These are phyloP conservation scores for Melanotaenia boesemani DNA, from an alignment of 2,797 vertebrate genomes.

Conservation along the genomic window DNA sequence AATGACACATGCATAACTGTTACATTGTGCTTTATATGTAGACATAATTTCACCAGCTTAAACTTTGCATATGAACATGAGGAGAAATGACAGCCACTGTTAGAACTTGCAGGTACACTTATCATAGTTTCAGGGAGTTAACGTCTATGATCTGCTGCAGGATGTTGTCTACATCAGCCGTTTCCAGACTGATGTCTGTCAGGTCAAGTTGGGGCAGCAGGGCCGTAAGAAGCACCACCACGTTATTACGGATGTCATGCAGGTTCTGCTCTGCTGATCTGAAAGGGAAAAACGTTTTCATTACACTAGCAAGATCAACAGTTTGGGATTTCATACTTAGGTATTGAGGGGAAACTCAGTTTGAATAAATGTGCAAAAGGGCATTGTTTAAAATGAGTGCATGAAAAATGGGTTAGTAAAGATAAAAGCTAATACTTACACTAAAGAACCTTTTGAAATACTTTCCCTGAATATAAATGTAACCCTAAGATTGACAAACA, in stretches of 20 bases:
- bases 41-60: neutral
- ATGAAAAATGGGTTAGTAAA: neutral
- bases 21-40: neutral
- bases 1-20: constrained; percentile 7
- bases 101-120: neutral
- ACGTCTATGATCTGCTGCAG: constrained; percentile 87
- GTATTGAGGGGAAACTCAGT: no score
- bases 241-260: constrained; percentile 77
- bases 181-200: constrained; percentile 83
- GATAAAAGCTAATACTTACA: neutral
- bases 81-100: neutral
- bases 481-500: no score
- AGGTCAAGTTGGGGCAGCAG: constrained; percentile 86
- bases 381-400: neutral
- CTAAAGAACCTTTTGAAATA: no score
- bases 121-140: constrained; percentile 75
- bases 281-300: constrained; percentile 32
- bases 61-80: neutral
- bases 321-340: neutral
- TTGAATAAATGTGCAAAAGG: neutral
- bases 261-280: constrained; percentile 79
- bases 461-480: no score
- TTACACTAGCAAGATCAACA: neutral
- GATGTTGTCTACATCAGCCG: constrained; percentile 84
- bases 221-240: constrained; percentile 84